A percentile compares a stretch with the other conserved stretches of the same genome.
Conservation (phyloP, 2,888 invertebrate species). For the Troides aeacus region DNA sequence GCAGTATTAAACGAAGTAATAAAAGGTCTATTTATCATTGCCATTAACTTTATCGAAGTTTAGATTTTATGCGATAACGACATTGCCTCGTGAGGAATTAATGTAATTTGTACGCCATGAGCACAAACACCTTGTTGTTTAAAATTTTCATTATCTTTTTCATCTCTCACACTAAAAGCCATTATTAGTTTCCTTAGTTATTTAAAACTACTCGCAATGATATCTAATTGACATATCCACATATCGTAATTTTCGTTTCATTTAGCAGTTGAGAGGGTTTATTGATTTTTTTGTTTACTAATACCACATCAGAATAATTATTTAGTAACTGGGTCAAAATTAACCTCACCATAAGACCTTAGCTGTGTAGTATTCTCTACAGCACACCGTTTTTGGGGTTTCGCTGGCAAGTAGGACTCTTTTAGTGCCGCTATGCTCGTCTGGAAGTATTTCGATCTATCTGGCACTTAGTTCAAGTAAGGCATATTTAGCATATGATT, state of each 20-base stretch:
- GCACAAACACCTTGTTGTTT: conserved; percentile 9
- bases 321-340: no score
- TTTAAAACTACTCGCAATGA: neutral
- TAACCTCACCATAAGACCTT: no score
- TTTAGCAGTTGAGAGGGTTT: neutral
- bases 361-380: no score
- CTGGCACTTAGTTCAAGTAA: no score
- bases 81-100: conserved; percentile 20
- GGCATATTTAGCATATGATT: no score
- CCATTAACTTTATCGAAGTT: conserved; percentile 30
- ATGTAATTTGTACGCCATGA: conserved; percentile 7
- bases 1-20: conserved; percentile 6
- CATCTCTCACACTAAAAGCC: conserved; percentile 1
- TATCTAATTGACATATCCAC: neutral
- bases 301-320: no score
- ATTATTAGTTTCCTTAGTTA: neutral
- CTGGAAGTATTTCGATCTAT: no score
- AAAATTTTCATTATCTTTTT: conserved; percentile 4
- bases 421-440: no score
- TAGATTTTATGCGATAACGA: conserved; percentile 24
- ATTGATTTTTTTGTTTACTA: no score
- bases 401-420: no score
- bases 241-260: neutral
- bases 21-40: conserved; percentile 28
- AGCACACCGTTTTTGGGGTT: no score